Evolutionary conservation across 2,113 vertebrate species (phyloP), one percentile per base, ranked within the genome.

Genomic region (Oplegnathus fasciatus): DNA sequence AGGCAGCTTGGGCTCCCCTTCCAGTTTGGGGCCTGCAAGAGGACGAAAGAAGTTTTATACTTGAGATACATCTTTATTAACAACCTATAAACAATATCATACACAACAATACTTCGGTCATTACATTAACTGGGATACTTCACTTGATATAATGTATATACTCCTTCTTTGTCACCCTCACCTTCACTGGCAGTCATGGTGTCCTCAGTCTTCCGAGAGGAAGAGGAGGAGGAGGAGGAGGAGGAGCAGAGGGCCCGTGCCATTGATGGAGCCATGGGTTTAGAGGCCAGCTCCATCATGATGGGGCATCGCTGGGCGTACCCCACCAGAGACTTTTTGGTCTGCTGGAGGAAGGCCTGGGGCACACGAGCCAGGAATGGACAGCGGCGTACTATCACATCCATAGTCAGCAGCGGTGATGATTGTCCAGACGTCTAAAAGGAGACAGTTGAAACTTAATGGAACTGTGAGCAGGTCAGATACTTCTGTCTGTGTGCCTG

Each of bases 281-380:
- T 96, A 32, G 96, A 94, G 13, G 91, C 97, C 55, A 96, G 91
- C 80, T 97, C 97, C 98, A 99, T 99, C 98, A 99, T 99, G 42
- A 98, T 95, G 1, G 98, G 98, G 85, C 98, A 99, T 78, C 94
- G 96, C 91, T 98, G 97, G 15, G 98, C 98, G 24, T 98, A 99
- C 1, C 95, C 94, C 20, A 97, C 93, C 92, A 99, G 87, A 1
- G 96, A 97, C 67, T 96, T 96, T 57, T 97, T 97, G 11, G 98
- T 94, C 90, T 99, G 98, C 95, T 99, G 98, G 85, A 99, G 91
- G 90, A 99, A 99, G 22, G 96, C 91, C 93, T 98, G 98, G 2
- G 98, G 96, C 71, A 99, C 96, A 0, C 97, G 96, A 61, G 97
- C 97, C 91, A 99, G 92, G 95, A 99, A 99, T 0, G 98, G 98